These are phyloP conservation scores for Drosophila quinaria DNA, from an alignment of 2,888 invertebrate genomes.

Conservation along the genomic window DNA sequence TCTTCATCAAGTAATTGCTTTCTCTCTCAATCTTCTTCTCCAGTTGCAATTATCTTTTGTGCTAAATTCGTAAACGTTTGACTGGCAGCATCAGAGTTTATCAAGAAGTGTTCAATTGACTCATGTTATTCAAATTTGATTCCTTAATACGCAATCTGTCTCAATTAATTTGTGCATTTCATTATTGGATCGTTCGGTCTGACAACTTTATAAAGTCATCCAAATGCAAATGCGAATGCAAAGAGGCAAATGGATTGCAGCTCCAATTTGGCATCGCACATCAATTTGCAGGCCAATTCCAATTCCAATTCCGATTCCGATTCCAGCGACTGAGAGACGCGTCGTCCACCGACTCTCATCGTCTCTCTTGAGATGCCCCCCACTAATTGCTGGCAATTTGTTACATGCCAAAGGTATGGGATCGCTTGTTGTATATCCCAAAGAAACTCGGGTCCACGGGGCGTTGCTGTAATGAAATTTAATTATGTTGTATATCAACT, in stretches of 20 bases:
- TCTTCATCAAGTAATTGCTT: not conserved
- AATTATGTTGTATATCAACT: conserved; percentile 82
- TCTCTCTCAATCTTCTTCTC: not conserved
- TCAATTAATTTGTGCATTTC: conserved; percentile 57
- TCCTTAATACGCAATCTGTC: conserved; percentile 42
- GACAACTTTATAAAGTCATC: conserved; percentile 51
- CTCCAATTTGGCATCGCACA: conserved; percentile 61
- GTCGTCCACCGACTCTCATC: conserved; percentile 23
- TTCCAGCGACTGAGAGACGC: conserved; percentile 18
- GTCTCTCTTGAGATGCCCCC: conserved; percentile 44
- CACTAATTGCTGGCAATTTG: conserved; percentile 80
- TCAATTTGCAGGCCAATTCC: conserved; percentile 41
- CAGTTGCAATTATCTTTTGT: not conserved
- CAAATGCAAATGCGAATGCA: conserved; percentile 42
- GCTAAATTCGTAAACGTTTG: conserved; percentile 9
- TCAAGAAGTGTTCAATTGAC: conserved; percentile 5
- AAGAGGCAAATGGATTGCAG: conserved; percentile 47
- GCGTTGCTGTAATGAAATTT: conserved; percentile 80
- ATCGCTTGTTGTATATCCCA: conserved; percentile 25
- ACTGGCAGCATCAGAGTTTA: conserved; percentile 1
- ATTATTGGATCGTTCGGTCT: conserved; percentile 31
- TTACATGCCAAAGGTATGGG: conserved; percentile 59
- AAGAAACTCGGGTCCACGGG: conserved; percentile 53
- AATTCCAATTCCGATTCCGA: conserved; percentile 15
- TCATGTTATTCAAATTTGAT: conserved; percentile 10